phyloP scores from a whole-genome alignment of 2,113 vertebrate genomes.

The human (Homo sapiens) region DNA sequence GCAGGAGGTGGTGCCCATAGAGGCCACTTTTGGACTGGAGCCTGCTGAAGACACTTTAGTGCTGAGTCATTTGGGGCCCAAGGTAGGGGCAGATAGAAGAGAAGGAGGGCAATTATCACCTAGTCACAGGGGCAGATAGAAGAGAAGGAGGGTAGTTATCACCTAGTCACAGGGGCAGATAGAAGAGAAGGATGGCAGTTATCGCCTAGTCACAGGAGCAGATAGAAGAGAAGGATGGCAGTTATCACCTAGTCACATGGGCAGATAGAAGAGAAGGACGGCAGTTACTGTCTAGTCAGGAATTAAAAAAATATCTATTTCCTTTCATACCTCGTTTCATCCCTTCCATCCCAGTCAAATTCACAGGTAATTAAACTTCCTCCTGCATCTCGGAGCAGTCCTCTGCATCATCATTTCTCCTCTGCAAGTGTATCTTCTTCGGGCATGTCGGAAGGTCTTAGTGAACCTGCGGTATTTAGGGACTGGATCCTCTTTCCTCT shows the following conservation, averaged over 20 bases:
- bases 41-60: background rate
- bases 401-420: background rate
- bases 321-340: background rate
- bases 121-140: too few species aligned
- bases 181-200: too few species aligned
- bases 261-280: background rate
- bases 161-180: too few species aligned
- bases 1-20: background rate
- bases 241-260: too few species aligned
- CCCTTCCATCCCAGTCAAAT: background rate
- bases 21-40: background rate
- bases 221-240: too few species aligned
- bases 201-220: too few species aligned
- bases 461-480: too few species aligned
- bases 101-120: background rate
- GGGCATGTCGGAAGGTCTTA: too few species aligned
- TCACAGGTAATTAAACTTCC: background rate
- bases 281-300: background rate
- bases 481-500: too few species aligned
- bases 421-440: too few species aligned
- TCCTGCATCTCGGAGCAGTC: background rate
- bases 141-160: too few species aligned
- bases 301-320: background rate
- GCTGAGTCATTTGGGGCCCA: background rate
- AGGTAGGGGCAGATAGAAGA: background rate